Conservation (phyloP, 2,797 vertebrate genomes). For the Trachops cirrhosus region DNA sequence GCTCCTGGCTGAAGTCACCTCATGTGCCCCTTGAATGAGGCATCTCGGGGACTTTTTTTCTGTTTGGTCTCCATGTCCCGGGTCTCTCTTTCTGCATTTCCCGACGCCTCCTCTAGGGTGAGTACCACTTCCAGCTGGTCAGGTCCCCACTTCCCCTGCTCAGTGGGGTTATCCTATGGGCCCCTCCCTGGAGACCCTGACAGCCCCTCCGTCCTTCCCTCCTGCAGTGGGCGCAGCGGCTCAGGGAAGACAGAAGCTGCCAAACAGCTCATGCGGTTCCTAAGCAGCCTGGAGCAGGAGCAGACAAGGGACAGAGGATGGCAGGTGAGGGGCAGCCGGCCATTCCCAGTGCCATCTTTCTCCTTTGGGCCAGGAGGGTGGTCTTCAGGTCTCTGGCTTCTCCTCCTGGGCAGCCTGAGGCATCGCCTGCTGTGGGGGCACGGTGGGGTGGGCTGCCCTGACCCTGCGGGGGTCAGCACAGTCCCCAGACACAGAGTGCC, state of each 20-base stretch:
- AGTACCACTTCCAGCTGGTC: neutral
- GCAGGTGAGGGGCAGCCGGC: slow-evolving; percentile 83
- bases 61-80: neutral
- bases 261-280: slow-evolving; percentile 89
- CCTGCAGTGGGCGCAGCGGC: slow-evolving; percentile 90
- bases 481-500: neutral
- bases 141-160: neutral
- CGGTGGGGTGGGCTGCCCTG: too few species aligned
- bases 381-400: neutral
- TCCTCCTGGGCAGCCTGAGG: neutral
- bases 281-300: slow-evolving; percentile 86
- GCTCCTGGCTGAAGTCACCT: neutral
- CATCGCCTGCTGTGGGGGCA: neutral
- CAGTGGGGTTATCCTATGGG: accelerated
- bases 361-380: neutral
- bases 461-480: accelerated
- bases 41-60: neutral
- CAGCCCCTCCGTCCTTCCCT: neutral
- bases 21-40: neutral
- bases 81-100: neutral
- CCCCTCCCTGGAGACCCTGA: neutral
- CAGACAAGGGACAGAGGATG: slow-evolving; percentile 76
- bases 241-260: slow-evolving; percentile 94
- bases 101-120: neutral
- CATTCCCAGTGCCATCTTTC: neutral